Base-by-base conservation (phyloP, 2,888 invertebrate genomes). In the Catocala sponsa region DNA sequence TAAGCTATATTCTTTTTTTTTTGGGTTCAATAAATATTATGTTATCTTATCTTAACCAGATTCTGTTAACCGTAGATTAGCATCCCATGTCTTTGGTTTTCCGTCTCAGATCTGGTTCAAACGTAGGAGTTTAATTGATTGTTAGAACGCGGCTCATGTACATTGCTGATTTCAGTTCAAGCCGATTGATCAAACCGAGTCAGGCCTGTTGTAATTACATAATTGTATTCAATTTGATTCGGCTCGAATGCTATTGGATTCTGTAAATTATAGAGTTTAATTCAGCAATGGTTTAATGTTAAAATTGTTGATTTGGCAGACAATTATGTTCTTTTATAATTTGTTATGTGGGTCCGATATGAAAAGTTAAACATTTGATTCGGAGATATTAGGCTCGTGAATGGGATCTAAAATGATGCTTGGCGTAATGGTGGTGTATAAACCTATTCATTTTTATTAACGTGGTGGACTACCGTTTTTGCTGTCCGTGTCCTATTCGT, bases 111-210 rank as follows among this genome's bases (percentile, higher is more conserved):
- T 32, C 60, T 52, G 47, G 59, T 55, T 66, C 58, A 52, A 62
- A 68, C 56, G 65, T 52, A 38, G 43, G 41, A 42, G 60, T 55
- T 52, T 65, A 63, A 70, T 72, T 76, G 74, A 70, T 76, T 69
- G 73, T 50, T 60, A 72, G 69, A 61, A 68, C 57, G 62, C 60
- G 42, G 49, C 0, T 15, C 47, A 62, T 72, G 57, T 63, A 48
- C 48, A 48, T 62, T 56, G 56, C 56, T 62, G 53, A 62, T 56
- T 56, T 62, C 11, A 52, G 43, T 41, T 62, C 12, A 13, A 56
- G 41, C 43, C 52, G 38, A 44, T 59, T 43, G 48, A 53, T 59
- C 44, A 38, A 44, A 13, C 33, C 48, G 43, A 42, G 15, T 25
- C 9, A 15, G 5, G 33, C 33, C 42, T 9, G 53, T 49, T 54